Evolutionary conservation across 2,113 vertebrate genomes (phyloP).

Genomic region (Perognathus longimembris): DNA sequence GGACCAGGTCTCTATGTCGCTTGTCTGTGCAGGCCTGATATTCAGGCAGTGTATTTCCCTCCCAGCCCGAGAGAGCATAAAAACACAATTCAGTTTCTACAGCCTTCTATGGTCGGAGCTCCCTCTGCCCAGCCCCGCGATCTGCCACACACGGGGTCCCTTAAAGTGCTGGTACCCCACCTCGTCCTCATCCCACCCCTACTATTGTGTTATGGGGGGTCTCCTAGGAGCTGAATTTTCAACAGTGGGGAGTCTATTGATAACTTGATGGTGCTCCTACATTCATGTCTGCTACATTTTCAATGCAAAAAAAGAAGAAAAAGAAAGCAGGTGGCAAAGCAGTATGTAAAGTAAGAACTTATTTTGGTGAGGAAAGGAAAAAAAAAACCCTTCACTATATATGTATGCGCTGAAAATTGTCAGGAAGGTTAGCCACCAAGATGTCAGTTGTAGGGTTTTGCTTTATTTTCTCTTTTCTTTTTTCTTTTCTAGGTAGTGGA

Average conservation of each 20-base stretch:
- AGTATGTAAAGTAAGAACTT: slow-evolving; percentile 62
- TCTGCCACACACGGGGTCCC: neutral
- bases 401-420: slow-evolving; percentile 16
- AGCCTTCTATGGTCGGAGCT: neutral
- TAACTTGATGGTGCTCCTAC: neutral
- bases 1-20: neutral
- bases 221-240: neutral
- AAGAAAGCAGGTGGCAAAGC: slow-evolving; percentile 56
- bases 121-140: neutral
- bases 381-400: neutral
- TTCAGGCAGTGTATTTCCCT: rapidly evolving
- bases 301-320: slow-evolving; percentile 46
- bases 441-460: neutral
- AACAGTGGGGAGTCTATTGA: slow-evolving; percentile 20
- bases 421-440: neutral
- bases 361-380: slow-evolving; percentile 41
- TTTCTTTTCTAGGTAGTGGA: slow-evolving; percentile 26
- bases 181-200: too few relatives aligned
- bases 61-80: neutral
- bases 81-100: neutral
- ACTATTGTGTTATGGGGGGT: neutral
- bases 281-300: slow-evolving; percentile 46
- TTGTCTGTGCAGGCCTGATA: neutral
- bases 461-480: neutral
- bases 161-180: too few relatives aligned